Evolutionary conservation across 2,113 vertebrate genomes (phyloP).

Genomic region (Gopherus flavomarginatus): DNA sequence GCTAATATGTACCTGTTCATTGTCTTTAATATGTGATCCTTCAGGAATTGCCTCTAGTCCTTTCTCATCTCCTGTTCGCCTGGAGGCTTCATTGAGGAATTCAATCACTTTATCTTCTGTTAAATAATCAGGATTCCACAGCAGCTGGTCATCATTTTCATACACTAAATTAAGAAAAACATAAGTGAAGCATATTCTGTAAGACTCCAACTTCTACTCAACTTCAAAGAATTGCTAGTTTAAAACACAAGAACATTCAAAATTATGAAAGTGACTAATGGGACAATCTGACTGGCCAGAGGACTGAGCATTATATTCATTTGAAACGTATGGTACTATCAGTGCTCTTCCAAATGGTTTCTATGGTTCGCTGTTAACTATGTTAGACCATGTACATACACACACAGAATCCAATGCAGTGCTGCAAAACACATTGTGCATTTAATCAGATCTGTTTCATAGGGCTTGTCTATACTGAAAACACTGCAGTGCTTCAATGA

Average conservation of each 20-base stretch:
- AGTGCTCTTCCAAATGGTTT: neutral
- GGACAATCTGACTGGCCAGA: neutral
- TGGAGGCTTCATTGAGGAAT: conserved; percentile 92
- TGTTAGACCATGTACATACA: too few relatives aligned
- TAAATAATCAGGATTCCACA: conserved; percentile 95
- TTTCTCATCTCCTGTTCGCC: conserved; percentile 91
- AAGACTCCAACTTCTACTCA: neutral
- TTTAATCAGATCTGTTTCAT: too few relatives aligned
- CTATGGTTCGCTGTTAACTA: fast-evolving
- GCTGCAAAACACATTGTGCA: too few relatives aligned
- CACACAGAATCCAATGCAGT: neutral
- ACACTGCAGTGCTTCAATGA: too few relatives aligned
- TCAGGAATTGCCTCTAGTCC: conserved; percentile 95
- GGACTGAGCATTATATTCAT: fast-evolving
- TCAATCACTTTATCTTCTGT: conserved; percentile 92
- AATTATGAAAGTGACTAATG: fast-evolving
- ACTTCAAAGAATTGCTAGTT: fast-evolving
- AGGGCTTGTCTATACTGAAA: too few relatives aligned
- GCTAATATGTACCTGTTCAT: conserved; percentile 87
- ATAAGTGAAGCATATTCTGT: neutral
- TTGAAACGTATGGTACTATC: neutral
- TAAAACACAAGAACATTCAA: neutral
- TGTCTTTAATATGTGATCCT: conserved; percentile 95
- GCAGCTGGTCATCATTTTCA: conserved; percentile 96
- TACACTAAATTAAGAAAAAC: conserved; percentile 82